These are phyloP conservation scores for Zoanthus sansibaricus DNA, from an alignment of 92 coral and sea anemone genomes.

Conservation along the genomic window DNA sequence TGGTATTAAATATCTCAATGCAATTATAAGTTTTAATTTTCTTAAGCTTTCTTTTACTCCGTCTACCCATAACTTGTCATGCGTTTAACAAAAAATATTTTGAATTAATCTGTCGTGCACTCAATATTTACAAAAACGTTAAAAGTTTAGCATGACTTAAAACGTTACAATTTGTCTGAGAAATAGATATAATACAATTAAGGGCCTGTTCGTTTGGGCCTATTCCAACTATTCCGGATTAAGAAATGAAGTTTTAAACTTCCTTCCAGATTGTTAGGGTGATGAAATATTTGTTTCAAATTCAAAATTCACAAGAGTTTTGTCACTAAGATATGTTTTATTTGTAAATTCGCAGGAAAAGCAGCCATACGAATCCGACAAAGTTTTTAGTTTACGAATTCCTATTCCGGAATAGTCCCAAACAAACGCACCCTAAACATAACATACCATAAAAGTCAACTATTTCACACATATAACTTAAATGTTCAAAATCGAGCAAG, in stretches of 20 bases:
- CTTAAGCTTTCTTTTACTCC: neutral
- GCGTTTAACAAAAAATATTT: conserved; percentile 44
- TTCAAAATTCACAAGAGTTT: too few species aligned
- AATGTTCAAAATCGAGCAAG: neutral
- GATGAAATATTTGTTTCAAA: too few species aligned
- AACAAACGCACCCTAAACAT: neutral
- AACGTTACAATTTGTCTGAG: conserved; percentile 5
- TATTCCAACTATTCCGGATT: too few species aligned
- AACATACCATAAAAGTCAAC: neutral
- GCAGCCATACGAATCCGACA: too few species aligned
- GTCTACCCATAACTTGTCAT: neutral
- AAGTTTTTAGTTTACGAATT: too few species aligned
- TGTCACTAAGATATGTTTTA: too few species aligned
- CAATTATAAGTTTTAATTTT: neutral
- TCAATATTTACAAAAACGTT: conserved; percentile 42
- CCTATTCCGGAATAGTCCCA: too few species aligned
- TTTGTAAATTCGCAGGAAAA: too few species aligned
- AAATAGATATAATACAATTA: conserved; percentile 32
- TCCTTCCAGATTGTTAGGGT: too few species aligned
- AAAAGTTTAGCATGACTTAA: conserved; percentile 23
- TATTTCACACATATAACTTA: conserved; percentile 17
- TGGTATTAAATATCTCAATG: neutral
- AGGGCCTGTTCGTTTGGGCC: too few species aligned
- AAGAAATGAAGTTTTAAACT: too few species aligned
- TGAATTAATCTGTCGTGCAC: conserved; percentile 30